Conservation (phyloP, 2,888 invertebrate genomes). For the Cepaea hortensis region DNA sequence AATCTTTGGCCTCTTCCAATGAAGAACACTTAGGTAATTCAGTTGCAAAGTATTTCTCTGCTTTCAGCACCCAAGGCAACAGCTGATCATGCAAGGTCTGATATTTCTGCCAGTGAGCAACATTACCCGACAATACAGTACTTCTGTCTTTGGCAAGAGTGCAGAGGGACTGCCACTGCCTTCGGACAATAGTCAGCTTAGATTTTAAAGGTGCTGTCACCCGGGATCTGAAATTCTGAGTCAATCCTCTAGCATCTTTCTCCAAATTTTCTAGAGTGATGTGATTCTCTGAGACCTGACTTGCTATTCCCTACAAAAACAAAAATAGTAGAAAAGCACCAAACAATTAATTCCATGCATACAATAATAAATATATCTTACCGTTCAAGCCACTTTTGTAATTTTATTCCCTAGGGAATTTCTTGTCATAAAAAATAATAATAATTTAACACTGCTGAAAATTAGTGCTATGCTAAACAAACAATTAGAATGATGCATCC, state of each 20-base stretch:
- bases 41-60: constrained; percentile 86
- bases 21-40: constrained; percentile 86
- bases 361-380: no score
- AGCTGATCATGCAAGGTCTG: constrained; percentile 86
- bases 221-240: constrained; percentile 77
- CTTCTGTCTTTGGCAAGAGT: constrained; percentile 86
- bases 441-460: no score
- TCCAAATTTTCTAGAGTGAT: constrained; percentile 84
- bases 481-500: no score
- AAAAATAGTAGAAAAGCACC: neutral
- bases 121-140: constrained; percentile 85
- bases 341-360: no score
- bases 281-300: constrained; percentile 86
- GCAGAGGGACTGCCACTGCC: constrained; percentile 86
- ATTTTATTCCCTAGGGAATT: no score
- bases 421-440: no score
- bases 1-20: constrained; percentile 84
- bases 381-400: no score
- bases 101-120: constrained; percentile 90
- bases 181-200: constrained; percentile 86
- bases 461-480: no score
- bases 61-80: constrained; percentile 91
- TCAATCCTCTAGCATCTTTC: constrained; percentile 86
- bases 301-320: constrained; percentile 81
- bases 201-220: constrained; percentile 85